Percentiles rank a stretch among this genome's conserved stretches.
These are phyloP conservation scores for Sturmia bella DNA, from an alignment of 2,888 invertebrate genomes.

Conservation along the genomic window DNA sequence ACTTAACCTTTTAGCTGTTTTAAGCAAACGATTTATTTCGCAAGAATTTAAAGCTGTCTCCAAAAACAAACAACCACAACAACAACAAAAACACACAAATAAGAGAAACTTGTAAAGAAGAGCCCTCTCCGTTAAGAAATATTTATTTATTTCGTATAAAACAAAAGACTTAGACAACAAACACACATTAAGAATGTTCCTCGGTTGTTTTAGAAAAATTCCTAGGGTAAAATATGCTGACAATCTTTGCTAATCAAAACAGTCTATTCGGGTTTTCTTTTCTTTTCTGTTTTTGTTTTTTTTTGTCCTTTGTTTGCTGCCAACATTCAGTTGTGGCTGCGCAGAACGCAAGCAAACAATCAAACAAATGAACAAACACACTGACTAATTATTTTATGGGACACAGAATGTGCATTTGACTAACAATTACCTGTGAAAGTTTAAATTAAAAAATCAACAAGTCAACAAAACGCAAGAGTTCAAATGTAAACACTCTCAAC, in stretches of 20 bases:
- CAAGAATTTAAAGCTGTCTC: slow-evolving; percentile 26
- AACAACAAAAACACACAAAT: slow-evolving; percentile 13
- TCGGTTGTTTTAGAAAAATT: slow-evolving; percentile 36
- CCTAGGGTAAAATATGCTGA: slow-evolving; percentile 44
- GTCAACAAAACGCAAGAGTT: background rate
- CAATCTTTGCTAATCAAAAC: slow-evolving; percentile 58
- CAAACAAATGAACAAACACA: slow-evolving; percentile 25
- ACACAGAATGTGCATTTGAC: slow-evolving; percentile 42
- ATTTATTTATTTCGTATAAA: background rate
- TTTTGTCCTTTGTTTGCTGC: background rate
- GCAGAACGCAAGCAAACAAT: background rate
- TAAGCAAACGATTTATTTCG: slow-evolving; percentile 30
- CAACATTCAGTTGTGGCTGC: slow-evolving; percentile 17
- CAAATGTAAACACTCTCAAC: slow-evolving; percentile 54
- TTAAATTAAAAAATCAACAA: slow-evolving; percentile 39
- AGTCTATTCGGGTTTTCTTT: slow-evolving; percentile 1
- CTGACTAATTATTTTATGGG: slow-evolving; percentile 67
- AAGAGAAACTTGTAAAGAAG: background rate
- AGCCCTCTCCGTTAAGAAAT: slow-evolving; percentile 27
- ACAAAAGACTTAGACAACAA: slow-evolving; percentile 60
- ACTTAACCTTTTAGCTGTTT: slow-evolving; percentile 6
- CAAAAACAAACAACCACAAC: slow-evolving; percentile 16
- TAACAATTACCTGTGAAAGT: slow-evolving; percentile 55
- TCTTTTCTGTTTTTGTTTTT: background rate
- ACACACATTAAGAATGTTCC: slow-evolving; percentile 10